A percentile compares a stretch with the other conserved stretches of the same genome.
phyloP scores from a whole-genome alignment of 2,113 vertebrate species.

The Thoracochromis brauschi region DNA sequence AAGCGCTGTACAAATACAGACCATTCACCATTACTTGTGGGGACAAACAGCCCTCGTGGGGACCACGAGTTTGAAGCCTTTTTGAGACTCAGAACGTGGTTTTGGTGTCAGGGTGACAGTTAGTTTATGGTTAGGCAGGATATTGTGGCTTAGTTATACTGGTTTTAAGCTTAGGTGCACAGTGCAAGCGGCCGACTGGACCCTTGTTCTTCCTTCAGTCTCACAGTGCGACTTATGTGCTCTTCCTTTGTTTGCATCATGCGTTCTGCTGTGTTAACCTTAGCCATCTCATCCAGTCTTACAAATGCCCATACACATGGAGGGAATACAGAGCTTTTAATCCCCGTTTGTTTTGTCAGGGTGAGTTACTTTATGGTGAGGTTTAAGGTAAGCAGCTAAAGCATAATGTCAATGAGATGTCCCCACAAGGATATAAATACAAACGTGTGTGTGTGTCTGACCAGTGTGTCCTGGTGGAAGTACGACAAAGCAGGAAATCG shows the following conservation, averaged over 20 bases:
- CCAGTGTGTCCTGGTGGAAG: constrained; percentile 85
- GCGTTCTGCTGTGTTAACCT: no score
- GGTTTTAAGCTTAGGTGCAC: neutral
- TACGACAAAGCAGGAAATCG: constrained; percentile 91
- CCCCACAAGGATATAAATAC: neutral
- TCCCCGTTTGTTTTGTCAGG: neutral
- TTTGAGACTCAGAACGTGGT: neutral
- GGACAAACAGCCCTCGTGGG: no score
- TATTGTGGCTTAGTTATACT: neutral
- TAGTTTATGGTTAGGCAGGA: rapidly evolving
- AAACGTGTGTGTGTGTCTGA: constrained; percentile 55
- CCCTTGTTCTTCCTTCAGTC: neutral
- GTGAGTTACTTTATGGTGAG: rapidly evolving
- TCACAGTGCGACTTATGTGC: rapidly evolving
- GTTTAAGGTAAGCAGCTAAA: rapidly evolving
- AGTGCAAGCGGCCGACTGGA: rapidly evolving
- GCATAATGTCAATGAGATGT: neutral
- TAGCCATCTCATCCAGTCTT: no score
- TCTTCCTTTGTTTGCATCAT: neutral
- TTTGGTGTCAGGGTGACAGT: rapidly evolving
- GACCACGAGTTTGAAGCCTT: rapidly evolving
- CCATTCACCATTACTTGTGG: no score
- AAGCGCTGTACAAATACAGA: rapidly evolving
- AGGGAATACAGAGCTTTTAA: neutral
- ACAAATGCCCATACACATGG: rapidly evolving